Evolutionary conservation across 2,113 vertebrate species (phyloP).

Genomic region (Megaptera novaeangliae): DNA sequence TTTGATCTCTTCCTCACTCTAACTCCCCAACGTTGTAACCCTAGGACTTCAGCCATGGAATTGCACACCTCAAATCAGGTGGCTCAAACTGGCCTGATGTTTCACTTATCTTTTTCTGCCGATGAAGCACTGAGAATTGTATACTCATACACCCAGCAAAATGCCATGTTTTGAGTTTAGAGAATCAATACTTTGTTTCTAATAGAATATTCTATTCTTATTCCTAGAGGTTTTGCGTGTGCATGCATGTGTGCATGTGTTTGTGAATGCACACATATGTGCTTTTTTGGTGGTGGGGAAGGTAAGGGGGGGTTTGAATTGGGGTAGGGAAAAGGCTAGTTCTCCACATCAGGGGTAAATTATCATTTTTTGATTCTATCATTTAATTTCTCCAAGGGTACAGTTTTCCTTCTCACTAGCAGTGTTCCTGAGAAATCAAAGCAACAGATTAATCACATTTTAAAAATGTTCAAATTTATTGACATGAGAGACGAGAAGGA

Average conservation of each 20-base stretch:
- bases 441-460: background rate
- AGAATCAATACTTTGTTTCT: background rate
- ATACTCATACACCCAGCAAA: background rate
- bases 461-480: background rate
- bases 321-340: background rate
- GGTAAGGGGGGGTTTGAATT: background rate
- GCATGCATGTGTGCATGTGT: background rate
- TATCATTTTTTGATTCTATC: background rate
- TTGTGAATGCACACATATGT: accelerated
- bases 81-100: background rate
- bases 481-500: background rate
- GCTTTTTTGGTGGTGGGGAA: background rate
- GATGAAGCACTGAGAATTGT: background rate
- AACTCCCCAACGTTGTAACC: background rate
- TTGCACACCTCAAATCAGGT: background rate
- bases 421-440: conserved; percentile 15
- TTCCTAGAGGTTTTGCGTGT: background rate
- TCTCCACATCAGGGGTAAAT: background rate
- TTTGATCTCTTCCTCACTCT: background rate
- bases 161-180: background rate
- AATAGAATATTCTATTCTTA: background rate
- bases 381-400: background rate
- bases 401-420: conserved; percentile 1
- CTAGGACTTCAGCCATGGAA: background rate
- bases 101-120: background rate